Base-by-base conservation (phyloP, 2,888 invertebrate species). In the Acutogordius australiensis region DNA sequence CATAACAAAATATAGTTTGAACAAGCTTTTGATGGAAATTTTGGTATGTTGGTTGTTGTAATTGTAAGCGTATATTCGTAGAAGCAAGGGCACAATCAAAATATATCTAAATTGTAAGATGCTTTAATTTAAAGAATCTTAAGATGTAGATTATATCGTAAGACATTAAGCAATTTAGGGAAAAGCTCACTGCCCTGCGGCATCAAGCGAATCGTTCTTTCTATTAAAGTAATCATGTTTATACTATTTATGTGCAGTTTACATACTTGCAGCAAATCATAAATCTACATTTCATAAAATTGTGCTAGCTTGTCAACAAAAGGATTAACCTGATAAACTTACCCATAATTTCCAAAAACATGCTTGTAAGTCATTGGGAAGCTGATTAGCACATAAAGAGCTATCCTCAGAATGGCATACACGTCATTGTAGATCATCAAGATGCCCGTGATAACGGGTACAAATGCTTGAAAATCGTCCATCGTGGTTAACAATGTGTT, bases 311-410 rank as follows among this genome's bases (percentile, higher is more conserved):
- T n/a, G n/a, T n/a, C n/a, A n/a, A n/a, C n/a, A n/a, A n/a, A n/a
- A n/a, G n/a, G n/a, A n/a, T n/a, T n/a, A n/a, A n/a, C n/a, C n/a
- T n/a, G n/a, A n/a, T n/a, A n/a, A n/a, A n/a, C 8, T 51, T 8
- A 51, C 51, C 51, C 51, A 23, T 51, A 51, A 23, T 51, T 51
- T 51, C 51, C 51, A 51, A 51, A 51, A n/a, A 51, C 26, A 51
- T 51, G 51, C 23, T 51, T 51, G 23, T 51, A 51, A 4, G 13
- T n/a, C 18, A 51, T 8, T 13, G 51, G 51, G 26, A 51, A 51
- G 23, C 23, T 8, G 8, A 23, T 51, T 4, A 51, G 26, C 4
- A 26, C 4, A 4, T 13, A 13, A n/a, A 51, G 23, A 21, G 18
- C 51, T n/a, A 4, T n/a, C 4, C 51, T 13, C 51, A 51, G 8